Base-by-base conservation (phyloP, 1,140 invertebrate genomes). In the Megathymus violae region DNA sequence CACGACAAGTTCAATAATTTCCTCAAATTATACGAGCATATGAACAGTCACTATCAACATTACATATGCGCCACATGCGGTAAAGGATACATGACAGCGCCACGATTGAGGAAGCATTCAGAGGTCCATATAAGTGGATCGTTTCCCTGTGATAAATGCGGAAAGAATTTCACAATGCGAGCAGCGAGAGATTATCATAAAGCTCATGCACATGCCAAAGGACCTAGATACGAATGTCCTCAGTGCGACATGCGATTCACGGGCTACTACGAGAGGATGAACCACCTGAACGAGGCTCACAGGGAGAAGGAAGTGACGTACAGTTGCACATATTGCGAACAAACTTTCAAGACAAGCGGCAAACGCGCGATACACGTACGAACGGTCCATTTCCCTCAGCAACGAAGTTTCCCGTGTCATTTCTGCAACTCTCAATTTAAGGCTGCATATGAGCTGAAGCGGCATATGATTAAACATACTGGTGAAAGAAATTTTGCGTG, bases 31-130 rank as follows among this genome's bases (percentile, higher is more conserved):
- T 92, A 93, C 51, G 84, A 92, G 48, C 88, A 92, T 36, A 86
- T 91, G 76, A 92, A 92, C 59, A 70, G 81, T 3, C 86, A 91
- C 43, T 91, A 91, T 43, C 88, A 90, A 27, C 82, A 91, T 61
- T 89, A 91, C 22, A 88, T 90, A 34, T 92, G 92, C 52, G 81
- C 90, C 0, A 88, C 85, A 3, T 92, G 92, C 54, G 88, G 87
- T 0, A 92, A 91, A 59, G 91, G 89, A 0, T 92, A 89, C 17
- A 86, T 91, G 72, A 89, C 86, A 0, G 84, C 82, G 11, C 76
- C 81, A 0, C 64, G 85, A 13, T 69, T 91, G 25, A 84, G 90
- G 11, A 88, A 89, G 47, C 88, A 90, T 64, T 82, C 82, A 0
- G 88, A 90, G 62, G 79, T 85, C 0, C 86, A 89, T 13, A 71